Conservation (phyloP, 2,113 vertebrate species). For the Solea senegalensis region DNA sequence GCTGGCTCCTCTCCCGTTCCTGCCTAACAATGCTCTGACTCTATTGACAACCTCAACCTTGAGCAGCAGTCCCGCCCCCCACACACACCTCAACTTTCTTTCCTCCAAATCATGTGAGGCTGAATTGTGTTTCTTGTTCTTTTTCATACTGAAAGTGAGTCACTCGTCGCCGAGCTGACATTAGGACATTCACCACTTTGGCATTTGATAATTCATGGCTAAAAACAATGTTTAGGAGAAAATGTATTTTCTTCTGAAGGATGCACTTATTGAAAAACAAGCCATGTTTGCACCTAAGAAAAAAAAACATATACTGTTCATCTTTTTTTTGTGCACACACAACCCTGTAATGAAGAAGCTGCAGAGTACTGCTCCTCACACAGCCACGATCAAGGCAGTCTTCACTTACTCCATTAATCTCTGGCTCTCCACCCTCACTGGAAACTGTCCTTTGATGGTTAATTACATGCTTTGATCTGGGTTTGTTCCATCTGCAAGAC, state of each 20-base stretch:
- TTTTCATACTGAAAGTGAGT: slow-evolving; percentile 30
- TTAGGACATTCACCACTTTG: slow-evolving; percentile 46
- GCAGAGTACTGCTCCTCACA: slow-evolving; percentile 16
- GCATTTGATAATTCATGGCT: slow-evolving; percentile 41
- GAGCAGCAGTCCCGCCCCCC: slow-evolving; percentile 30
- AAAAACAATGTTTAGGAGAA: not conserved
- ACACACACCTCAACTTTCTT: not conserved
- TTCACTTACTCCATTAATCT: slow-evolving; percentile 48
- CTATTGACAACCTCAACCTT: slow-evolving; percentile 78
- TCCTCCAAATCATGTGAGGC: slow-evolving; percentile 10
- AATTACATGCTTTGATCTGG: slow-evolving; percentile 69
- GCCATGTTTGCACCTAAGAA: not conserved
- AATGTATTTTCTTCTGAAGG: not conserved
- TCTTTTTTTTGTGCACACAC: not conserved
- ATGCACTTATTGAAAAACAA: slow-evolving; percentile 11
- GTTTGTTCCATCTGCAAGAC: slow-evolving; percentile 57
- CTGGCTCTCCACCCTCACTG: slow-evolving; percentile 52
- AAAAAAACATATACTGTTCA: not conserved
- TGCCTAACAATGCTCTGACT: slow-evolving; percentile 73
- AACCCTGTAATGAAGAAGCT: slow-evolving; percentile 15
- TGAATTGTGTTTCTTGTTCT: slow-evolving; percentile 28
- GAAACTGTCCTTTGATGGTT: slow-evolving; percentile 59
- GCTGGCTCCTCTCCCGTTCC: slow-evolving; percentile 53
- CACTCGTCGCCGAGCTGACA: slow-evolving; percentile 35
- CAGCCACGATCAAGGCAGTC: slow-evolving; percentile 17